Conservation (phyloP, 2,113 vertebrate species). For the Microcebus murinus region DNA sequence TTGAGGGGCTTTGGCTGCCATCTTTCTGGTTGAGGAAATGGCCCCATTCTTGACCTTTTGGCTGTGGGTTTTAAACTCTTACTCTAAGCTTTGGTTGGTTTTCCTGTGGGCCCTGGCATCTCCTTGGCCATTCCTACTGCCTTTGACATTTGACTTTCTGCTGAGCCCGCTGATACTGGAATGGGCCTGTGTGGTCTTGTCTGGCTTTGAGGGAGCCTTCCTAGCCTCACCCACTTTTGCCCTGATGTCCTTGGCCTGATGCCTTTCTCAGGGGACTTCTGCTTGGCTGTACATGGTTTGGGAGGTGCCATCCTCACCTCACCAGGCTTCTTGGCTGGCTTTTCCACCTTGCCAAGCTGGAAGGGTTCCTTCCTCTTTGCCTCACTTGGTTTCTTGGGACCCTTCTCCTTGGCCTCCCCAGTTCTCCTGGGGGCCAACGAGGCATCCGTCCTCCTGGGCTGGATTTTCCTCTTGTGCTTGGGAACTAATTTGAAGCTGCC, state of each 20-base stretch:
- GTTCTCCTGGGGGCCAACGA: not conserved
- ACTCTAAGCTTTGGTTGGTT: not conserved
- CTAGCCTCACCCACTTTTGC: not conserved
- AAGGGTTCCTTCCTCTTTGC: not conserved
- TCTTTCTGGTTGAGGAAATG: not conserved
- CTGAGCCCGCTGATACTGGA: not conserved
- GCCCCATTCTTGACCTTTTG: conserved; percentile 41
- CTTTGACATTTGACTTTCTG: not conserved
- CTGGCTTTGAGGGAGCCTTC: not conserved
- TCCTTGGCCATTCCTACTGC: not conserved
- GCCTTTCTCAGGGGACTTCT: conserved; percentile 17
- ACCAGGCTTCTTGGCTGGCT: not conserved
- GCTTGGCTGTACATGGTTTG: not conserved
- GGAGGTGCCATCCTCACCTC: not conserved
- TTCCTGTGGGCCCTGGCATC: not conserved
- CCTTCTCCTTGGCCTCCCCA: not conserved
- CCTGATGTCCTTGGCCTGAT: not conserved
- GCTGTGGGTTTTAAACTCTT: not conserved
- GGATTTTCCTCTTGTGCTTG: not conserved
- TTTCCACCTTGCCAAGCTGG: not conserved
- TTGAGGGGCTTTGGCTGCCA: not conserved
- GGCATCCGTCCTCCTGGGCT: not conserved
- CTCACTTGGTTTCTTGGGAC: not conserved
- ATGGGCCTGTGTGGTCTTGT: not conserved
- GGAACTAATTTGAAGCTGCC: conserved; percentile 87